Percentiles rank a stretch among this genome's conserved stretches.
These are phyloP conservation scores for Yponomeuta sedellus DNA, from an alignment of 2,888 invertebrate genomes.

Conservation along the genomic window DNA sequence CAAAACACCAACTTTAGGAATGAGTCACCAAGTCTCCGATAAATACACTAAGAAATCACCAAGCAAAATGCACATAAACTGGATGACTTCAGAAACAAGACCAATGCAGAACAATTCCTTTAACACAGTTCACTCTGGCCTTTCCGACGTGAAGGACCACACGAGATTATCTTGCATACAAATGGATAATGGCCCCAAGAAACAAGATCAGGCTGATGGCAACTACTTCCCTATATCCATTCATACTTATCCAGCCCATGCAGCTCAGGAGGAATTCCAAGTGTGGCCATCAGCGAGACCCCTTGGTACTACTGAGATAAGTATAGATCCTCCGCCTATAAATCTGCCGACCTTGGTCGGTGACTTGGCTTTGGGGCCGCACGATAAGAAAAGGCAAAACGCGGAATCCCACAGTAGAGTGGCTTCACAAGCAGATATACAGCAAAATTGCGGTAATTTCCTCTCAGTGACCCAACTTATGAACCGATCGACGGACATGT, in stretches of 20 bases:
- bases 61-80: slow-evolving; percentile 68
- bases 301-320: slow-evolving; percentile 65
- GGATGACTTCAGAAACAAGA: slow-evolving; percentile 71
- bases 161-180: slow-evolving; percentile 48
- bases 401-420: slow-evolving; percentile 43
- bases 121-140: slow-evolving; percentile 34
- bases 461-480: slow-evolving; percentile 68
- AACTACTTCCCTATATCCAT: slow-evolving; percentile 65
- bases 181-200: slow-evolving; percentile 42
- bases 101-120: slow-evolving; percentile 52
- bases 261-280: slow-evolving; percentile 59
- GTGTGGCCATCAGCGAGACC: slow-evolving; percentile 64
- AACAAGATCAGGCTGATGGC: slow-evolving; percentile 51
- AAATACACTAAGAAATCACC: slow-evolving; percentile 66
- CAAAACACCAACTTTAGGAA: slow-evolving; percentile 41
- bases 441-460: slow-evolving; percentile 64
- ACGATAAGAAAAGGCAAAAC: slow-evolving; percentile 59
- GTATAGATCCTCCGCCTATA: slow-evolving; percentile 67
- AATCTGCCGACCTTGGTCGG: slow-evolving; percentile 67
- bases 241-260: slow-evolving; percentile 58
- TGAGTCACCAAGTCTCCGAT: slow-evolving; percentile 45
- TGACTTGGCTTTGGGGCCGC: slow-evolving; percentile 65
- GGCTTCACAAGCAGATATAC: slow-evolving; percentile 46
- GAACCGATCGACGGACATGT: slow-evolving; percentile 61
- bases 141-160: slow-evolving; percentile 41